phyloP scores from a whole-genome alignment of 2,113 vertebrate genomes.

The Vulpes ferrilata region DNA sequence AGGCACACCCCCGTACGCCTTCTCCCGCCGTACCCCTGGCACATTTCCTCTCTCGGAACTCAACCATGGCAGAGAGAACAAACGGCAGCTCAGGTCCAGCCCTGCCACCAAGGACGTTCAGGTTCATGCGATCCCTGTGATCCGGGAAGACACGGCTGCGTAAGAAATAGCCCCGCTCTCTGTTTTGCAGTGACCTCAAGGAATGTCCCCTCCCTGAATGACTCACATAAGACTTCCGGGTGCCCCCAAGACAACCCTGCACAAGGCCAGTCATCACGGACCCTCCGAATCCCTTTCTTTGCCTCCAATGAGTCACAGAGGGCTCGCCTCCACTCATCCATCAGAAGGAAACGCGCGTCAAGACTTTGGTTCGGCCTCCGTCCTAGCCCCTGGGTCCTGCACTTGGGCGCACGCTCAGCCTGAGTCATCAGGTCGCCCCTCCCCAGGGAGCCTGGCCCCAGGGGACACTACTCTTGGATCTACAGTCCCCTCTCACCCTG shows the following conservation, averaged over 20 bases:
- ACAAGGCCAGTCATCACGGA: not conserved
- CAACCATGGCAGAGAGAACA: no score
- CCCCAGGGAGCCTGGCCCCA: not conserved
- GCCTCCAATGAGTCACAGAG: not conserved
- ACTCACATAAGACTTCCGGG: not conserved
- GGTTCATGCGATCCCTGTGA: not conserved
- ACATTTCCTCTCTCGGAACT: fast-evolving
- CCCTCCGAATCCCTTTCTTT: not conserved
- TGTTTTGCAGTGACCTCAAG: no score
- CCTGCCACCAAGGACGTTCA: fast-evolving
- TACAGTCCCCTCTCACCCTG: fast-evolving
- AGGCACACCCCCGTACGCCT: fast-evolving
- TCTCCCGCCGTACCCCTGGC: fast-evolving
- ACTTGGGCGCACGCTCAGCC: not conserved
- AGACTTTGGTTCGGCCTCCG: fast-evolving
- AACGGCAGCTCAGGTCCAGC: no score
- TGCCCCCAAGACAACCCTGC: not conserved
- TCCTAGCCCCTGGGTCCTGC: not conserved
- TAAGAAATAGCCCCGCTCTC: fast-evolving
- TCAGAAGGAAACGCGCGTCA: not conserved
- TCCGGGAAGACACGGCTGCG: not conserved
- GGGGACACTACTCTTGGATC: not conserved
- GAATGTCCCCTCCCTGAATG: fast-evolving
- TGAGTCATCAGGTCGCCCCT: no score
- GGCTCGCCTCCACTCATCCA: no score